A percentile compares a stretch with the other conserved stretches of the same genome.
These are phyloP conservation scores for Thalassoma bifasciatum DNA, from an alignment of 2,113 vertebrate species.

Conservation along the genomic window DNA sequence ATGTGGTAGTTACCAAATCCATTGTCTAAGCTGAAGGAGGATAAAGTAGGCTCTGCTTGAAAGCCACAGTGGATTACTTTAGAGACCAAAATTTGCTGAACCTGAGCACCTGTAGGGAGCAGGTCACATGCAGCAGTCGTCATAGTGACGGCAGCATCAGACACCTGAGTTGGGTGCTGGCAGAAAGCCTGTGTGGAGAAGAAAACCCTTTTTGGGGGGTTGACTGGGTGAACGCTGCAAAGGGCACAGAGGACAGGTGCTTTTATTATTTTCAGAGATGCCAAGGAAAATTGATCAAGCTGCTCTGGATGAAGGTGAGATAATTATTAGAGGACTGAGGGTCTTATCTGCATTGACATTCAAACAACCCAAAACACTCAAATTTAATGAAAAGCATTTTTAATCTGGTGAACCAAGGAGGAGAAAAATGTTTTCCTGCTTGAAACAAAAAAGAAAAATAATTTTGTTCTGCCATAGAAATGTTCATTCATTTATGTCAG, in stretches of 20 bases:
- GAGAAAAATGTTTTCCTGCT: neutral
- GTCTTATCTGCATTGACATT: neutral
- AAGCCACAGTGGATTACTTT: neutral
- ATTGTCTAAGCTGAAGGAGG: neutral
- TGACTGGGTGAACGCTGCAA: neutral
- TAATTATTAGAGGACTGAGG: neutral
- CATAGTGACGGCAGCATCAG: slow-evolving; percentile 60
- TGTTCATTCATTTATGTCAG: neutral
- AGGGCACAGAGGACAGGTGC: slow-evolving; percentile 8
- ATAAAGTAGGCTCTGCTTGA: neutral
- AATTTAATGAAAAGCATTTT: neutral
- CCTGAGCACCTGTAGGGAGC: slow-evolving; percentile 30
- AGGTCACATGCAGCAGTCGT: slow-evolving; percentile 48
- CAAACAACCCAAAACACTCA: neutral
- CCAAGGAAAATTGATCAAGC: slow-evolving; percentile 82
- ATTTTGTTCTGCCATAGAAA: neutral
- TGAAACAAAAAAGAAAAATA: neutral
- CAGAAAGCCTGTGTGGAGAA: slow-evolving; percentile 10
- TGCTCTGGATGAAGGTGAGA: slow-evolving; percentile 88
- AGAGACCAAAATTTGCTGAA: neutral
- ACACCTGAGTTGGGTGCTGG: slow-evolving; percentile 65
- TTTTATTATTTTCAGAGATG: slow-evolving; percentile 79
- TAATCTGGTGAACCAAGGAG: neutral
- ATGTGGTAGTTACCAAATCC: neutral
- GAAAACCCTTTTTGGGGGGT: slow-evolving; percentile 1